Base-by-base conservation (phyloP, 2,888 invertebrate species). In the Heliconius charithonia region DNA sequence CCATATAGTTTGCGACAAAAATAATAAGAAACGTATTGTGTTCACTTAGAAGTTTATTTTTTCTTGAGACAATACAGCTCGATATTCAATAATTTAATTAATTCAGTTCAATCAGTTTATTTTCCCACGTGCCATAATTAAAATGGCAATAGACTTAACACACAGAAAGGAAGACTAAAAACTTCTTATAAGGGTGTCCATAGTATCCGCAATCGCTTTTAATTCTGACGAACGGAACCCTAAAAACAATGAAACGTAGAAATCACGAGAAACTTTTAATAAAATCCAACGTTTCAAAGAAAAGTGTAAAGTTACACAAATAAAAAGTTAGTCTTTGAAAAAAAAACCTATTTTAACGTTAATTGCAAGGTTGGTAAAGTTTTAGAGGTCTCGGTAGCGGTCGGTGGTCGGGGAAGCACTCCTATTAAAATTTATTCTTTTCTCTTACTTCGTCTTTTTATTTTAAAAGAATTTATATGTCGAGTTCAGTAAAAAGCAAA, bases 331-430 rank as follows among this genome's bases (percentile, higher is more conserved):
- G 51, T 66, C 25, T 73, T 59, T 56, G 37, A 71, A 63, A 66
- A 73, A 45, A 77, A 41, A 37, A 41, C 27, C 25, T 69, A 74
- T 69, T 78, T 73, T 66, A 56, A 45, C 56, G 27, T 78, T 74
- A 78, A 78, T 78, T 78, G 66, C 59, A 41, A 78, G 66, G 56
- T 45, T n/a, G 56, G 65, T 22, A 41, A 74, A 74, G 66, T 78
- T 67, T 78, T 45, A 69, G 29, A 67, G 74, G 22, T 67, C n/a
- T 77, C 65, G 51, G 22, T 16, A 25, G 66, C 32, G 62, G 41
- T 69, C 59, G 67, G 67, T 25, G 62, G 74, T 27, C 4, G 32
- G 29, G 10, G 67, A 6, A 62, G 32, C 59, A 74, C 45, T 62
- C 62, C 29, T 45, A 62, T 69, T 67, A 67, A 74, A 78, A 73